Percentiles rank a stretch among this genome's conserved stretches.
Conservation (phyloP, 2,797 vertebrate genomes). For the Netta rufina region DNA sequence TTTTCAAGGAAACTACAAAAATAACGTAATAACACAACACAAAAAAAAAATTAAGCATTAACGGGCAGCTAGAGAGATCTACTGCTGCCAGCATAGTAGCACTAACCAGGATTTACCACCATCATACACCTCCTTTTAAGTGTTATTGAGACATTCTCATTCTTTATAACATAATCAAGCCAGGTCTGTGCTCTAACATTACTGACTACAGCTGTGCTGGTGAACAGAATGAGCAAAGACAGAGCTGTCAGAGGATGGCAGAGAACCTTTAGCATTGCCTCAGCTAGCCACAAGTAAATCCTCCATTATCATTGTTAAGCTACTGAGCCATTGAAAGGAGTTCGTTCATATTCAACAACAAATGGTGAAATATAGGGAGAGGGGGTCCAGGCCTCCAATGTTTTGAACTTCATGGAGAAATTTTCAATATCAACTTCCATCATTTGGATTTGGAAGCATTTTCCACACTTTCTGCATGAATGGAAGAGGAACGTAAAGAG, state of each 20-base stretch:
- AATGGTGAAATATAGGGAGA: not conserved
- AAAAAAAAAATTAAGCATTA: not conserved
- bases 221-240: not conserved
- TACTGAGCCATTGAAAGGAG: not conserved
- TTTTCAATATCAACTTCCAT: not conserved
- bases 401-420: not conserved
- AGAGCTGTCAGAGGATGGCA: not conserved
- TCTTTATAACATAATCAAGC: not conserved
- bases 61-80: not conserved
- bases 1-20: not conserved
- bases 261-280: not conserved
- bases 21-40: too few species aligned
- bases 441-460: not conserved
- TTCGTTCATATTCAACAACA: not conserved
- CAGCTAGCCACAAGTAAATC: not conserved
- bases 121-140: not conserved
- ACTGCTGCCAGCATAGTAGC: not conserved
- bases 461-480: not conserved
- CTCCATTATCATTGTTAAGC: not conserved
- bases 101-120: not conserved
- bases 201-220: not conserved
- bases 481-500: not conserved
- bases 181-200: not conserved
- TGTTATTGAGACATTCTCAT: not conserved
- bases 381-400: not conserved